A percentile compares a stretch with the other conserved stretches of the same genome.
These are phyloP conservation scores for Crotalus adamanteus DNA, from an alignment of 2,797 vertebrate species.

Conservation along the genomic window DNA sequence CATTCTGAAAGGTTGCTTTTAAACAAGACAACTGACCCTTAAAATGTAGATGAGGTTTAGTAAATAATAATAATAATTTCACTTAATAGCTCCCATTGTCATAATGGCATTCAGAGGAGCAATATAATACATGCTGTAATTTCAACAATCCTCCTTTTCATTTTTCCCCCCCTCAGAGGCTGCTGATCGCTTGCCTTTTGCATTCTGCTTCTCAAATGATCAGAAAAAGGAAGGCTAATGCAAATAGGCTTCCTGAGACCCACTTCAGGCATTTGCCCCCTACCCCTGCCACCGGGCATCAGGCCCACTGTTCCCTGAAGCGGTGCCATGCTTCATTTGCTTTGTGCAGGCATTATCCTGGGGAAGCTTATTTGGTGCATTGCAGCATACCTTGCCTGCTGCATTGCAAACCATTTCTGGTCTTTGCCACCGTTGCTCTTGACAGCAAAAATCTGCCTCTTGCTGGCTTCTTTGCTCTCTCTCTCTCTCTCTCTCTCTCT, in stretches of 20 bases:
- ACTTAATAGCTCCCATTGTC: background rate
- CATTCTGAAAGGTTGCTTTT: background rate
- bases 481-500: background rate
- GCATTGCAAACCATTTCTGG: background rate
- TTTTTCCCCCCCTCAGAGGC: background rate
- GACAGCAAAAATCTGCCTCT: background rate
- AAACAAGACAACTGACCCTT: background rate
- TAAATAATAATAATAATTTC: background rate
- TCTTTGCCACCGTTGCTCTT: constrained; percentile 29
- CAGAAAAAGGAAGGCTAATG: background rate
- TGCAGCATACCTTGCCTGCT: constrained; percentile 52
- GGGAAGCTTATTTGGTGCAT: constrained; percentile 49
- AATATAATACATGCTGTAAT: background rate
- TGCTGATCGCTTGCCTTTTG: background rate
- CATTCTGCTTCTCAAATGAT: background rate
- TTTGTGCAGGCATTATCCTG: background rate
- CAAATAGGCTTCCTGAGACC: background rate
- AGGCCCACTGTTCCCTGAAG: background rate
- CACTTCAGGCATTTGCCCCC: background rate
- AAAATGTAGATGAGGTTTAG: background rate
- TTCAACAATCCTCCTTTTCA: background rate
- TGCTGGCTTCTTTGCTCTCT: background rate
- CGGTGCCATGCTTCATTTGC: background rate
- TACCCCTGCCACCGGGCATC: background rate
- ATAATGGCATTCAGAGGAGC: background rate